These are phyloP conservation scores for Acanthurus lineatus DNA, from an alignment of 2,797 vertebrate species.

Conservation along the genomic window DNA sequence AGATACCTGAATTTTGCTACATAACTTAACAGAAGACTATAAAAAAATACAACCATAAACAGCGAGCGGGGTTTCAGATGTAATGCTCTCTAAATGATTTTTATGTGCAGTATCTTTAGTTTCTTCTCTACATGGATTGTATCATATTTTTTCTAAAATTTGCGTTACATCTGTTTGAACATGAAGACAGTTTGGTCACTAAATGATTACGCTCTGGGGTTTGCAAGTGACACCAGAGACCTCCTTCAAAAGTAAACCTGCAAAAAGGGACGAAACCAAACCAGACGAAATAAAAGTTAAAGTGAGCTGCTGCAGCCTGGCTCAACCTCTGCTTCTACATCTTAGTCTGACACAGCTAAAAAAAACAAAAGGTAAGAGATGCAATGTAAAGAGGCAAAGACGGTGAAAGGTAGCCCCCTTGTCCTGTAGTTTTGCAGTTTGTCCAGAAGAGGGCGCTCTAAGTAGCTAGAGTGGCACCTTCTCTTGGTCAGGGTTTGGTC, in stretches of 20 bases:
- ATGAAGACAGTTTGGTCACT: constrained; percentile 46
- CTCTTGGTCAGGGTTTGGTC: constrained; percentile 65
- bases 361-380: constrained; percentile 15
- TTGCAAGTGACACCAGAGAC: constrained; percentile 14
- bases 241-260: constrained; percentile 26
- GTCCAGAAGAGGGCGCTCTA: constrained; percentile 79
- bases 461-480: constrained; percentile 26
- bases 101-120: constrained; percentile 24
- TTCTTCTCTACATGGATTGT: constrained; percentile 22
- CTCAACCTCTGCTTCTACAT: constrained; percentile 16
- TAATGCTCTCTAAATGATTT: constrained; percentile 13
- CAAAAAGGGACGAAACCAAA: constrained; percentile 30
- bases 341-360: constrained; percentile 19
- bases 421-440: constrained; percentile 78
- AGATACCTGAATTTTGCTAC: constrained; percentile 83
- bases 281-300: constrained; percentile 8
- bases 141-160: constrained; percentile 50
- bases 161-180: constrained; percentile 18
- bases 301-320: constrained; percentile 10
- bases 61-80: constrained; percentile 19
- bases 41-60: constrained; percentile 45
- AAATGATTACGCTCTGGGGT: neutral
- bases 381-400: constrained; percentile 68
- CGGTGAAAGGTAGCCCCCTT: constrained; percentile 70
- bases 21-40: constrained; percentile 66